Conservation (phyloP, 2,113 vertebrate genomes). For the Rallus limicola region DNA sequence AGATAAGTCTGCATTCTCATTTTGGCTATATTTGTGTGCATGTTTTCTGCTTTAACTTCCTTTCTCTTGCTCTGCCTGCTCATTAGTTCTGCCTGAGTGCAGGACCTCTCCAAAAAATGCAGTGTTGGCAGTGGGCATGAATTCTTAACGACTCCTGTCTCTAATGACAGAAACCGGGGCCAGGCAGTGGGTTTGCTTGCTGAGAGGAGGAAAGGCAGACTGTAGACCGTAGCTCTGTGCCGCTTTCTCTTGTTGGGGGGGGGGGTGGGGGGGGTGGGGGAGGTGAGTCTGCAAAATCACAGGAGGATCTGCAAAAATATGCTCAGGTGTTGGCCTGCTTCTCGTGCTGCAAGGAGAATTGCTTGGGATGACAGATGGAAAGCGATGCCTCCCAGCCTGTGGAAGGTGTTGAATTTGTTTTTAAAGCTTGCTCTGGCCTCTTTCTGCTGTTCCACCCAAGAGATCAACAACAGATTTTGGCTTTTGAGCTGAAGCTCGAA, state of each 20-base stretch:
- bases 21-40: background rate
- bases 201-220: background rate
- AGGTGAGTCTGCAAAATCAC: constrained; percentile 17
- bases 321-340: constrained; percentile 17
- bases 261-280: background rate
- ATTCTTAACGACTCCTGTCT: constrained; percentile 61
- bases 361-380: background rate
- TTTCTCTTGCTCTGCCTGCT: constrained; percentile 56
- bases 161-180: constrained; percentile 25
- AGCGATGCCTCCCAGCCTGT: background rate
- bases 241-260: background rate
- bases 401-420: constrained; percentile 12
- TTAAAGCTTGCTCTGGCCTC: constrained; percentile 18
- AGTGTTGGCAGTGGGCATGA: constrained; percentile 58
- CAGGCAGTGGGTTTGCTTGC: constrained; percentile 8
- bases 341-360: background rate
- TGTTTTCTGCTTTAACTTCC: constrained; percentile 52
- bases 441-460: background rate
- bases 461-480: background rate
- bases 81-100: constrained; percentile 70
- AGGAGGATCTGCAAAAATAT: background rate
- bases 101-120: constrained; percentile 67
- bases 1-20: constrained; percentile 40
- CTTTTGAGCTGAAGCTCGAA: constrained; percentile 14
- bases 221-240: background rate